A percentile compares a stretch with the other conserved stretches of the same genome.
These are phyloP conservation scores for Cheilosia variabilis DNA, from an alignment of 2,888 invertebrate genomes.

Conservation along the genomic window DNA sequence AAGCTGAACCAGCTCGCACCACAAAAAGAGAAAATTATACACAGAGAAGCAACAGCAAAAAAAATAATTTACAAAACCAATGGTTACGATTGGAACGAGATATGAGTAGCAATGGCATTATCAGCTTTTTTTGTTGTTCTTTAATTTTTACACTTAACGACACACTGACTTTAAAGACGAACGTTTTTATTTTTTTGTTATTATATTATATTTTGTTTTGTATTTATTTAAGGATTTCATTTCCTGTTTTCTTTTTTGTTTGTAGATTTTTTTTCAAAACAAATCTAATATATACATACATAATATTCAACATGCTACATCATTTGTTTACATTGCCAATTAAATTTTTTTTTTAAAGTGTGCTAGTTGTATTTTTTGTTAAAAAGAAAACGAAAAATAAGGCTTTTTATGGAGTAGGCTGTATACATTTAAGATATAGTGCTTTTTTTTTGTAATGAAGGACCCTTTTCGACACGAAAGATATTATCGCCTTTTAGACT, in stretches of 20 bases:
- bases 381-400: slow-evolving; percentile 12
- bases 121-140: slow-evolving; percentile 41
- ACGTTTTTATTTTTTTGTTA: slow-evolving; percentile 53
- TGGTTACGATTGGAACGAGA: slow-evolving; percentile 31
- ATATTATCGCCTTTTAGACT: slow-evolving; percentile 73
- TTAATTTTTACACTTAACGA: slow-evolving; percentile 47
- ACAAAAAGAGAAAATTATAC: slow-evolving; percentile 37
- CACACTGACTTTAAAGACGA: slow-evolving; percentile 37
- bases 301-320: slow-evolving; percentile 20
- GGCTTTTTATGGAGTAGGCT: slow-evolving; percentile 57
- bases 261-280: slow-evolving; percentile 24
- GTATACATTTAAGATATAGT: slow-evolving; percentile 47
- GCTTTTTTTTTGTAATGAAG: slow-evolving; percentile 52
- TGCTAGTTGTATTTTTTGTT: slow-evolving; percentile 43
- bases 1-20: slow-evolving; percentile 27
- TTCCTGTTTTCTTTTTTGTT: slow-evolving; percentile 49
- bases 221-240: slow-evolving; percentile 58
- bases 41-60: slow-evolving; percentile 16
- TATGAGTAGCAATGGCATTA: slow-evolving; percentile 51
- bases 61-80: slow-evolving; percentile 33
- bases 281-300: slow-evolving; percentile 25
- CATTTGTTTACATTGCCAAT: slow-evolving; percentile 67
- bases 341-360: slow-evolving; percentile 49
- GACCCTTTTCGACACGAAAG: slow-evolving; percentile 54
- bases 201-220: slow-evolving; percentile 41